phyloP scores from a whole-genome alignment of 2,797 vertebrate genomes.

The Chloroceryle inda region DNA sequence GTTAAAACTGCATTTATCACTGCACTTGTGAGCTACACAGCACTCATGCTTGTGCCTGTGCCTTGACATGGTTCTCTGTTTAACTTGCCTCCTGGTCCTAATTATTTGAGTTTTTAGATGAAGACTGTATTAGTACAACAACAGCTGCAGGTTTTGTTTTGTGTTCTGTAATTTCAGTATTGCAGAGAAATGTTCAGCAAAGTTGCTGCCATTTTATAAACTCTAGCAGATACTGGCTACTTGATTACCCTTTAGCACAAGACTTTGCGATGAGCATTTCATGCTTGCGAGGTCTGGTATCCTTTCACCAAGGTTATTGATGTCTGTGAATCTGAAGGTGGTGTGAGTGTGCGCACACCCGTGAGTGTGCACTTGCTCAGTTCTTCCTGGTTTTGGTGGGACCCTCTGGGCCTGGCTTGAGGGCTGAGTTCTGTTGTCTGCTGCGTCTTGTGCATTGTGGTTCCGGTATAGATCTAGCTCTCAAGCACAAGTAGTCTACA shows the following conservation, averaged over 20 bases:
- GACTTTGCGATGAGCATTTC: not conserved
- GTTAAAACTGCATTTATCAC: not conserved
- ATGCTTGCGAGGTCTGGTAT: not conserved
- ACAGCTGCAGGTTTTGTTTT: not conserved
- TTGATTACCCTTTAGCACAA: not conserved
- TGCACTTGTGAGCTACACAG: not conserved
- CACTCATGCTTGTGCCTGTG: not conserved
- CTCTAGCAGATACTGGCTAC: not conserved
- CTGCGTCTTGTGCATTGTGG: not conserved
- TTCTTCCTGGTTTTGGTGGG: not conserved
- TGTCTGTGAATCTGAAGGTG: not conserved
- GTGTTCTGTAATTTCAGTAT: not conserved
- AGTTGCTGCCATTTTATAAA: not conserved
- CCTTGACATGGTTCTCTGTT: not conserved
- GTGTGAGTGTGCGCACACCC: rapidly evolving
- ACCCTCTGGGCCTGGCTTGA: not conserved
- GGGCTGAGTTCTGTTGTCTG: not conserved
- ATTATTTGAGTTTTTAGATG: not conserved
- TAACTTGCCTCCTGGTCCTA: not conserved
- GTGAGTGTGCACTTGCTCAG: rapidly evolving
- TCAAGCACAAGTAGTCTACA: not conserved
- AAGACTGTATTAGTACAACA: not conserved
- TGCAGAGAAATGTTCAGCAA: not conserved
- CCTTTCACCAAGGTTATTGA: not conserved
- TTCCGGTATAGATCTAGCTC: not conserved